Percentiles rank a stretch among this genome's conserved stretches.
These are phyloP conservation scores for Ifrita kowaldi DNA, from an alignment of 2,113 vertebrate species.

Conservation along the genomic window DNA sequence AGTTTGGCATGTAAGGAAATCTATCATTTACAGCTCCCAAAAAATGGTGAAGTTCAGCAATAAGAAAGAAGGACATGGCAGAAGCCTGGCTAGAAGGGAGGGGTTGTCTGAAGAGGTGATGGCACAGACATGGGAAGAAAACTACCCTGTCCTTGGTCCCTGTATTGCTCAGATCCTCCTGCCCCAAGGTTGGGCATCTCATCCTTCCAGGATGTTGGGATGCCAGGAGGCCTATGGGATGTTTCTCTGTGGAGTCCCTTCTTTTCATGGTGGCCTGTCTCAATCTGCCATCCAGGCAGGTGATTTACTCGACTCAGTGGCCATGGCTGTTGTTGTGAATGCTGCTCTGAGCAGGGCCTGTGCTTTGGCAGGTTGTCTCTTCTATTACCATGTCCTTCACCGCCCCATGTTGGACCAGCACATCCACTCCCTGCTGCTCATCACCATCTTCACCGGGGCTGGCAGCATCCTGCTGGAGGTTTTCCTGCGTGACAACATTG, in stretches of 20 bases:
- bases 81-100: neutral
- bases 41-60: neutral
- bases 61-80: neutral
- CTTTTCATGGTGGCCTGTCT: neutral
- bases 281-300: neutral
- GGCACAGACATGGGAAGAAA: neutral
- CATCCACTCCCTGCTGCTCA: conserved; percentile 87
- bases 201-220: neutral
- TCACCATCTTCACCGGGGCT: conserved; percentile 73
- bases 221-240: neutral
- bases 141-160: neutral
- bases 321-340: rapidly evolving
- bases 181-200: neutral
- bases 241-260: neutral
- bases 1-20: neutral
- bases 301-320: neutral
- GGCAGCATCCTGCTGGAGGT: conserved; percentile 77
- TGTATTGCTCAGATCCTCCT: neutral
- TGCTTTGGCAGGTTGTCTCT: conserved; percentile 81
- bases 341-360: neutral
- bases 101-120: neutral
- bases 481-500: conserved; percentile 77
- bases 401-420: conserved; percentile 85
- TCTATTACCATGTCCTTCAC: conserved; percentile 85
- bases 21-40: neutral